phyloP scores from a whole-genome alignment of 2,888 invertebrate species.

The Theretra japonica region DNA sequence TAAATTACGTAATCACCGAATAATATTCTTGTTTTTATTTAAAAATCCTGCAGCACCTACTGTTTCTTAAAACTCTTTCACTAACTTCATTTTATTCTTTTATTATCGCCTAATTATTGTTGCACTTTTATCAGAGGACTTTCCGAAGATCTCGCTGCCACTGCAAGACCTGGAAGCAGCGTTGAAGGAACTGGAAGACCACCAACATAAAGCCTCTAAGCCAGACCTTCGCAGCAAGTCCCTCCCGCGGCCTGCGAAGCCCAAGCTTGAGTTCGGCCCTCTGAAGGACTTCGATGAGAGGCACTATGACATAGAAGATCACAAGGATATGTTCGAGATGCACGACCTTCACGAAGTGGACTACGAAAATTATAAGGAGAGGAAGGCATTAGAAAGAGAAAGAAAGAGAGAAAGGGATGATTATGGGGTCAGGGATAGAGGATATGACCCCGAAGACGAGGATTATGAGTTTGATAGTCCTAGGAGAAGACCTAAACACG shows the following conservation, averaged over 20 bases:
- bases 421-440: constrained; percentile 61
- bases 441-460: constrained; percentile 77
- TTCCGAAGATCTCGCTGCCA: constrained; percentile 77
- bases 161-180: constrained; percentile 78
- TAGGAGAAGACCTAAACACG: constrained; percentile 53
- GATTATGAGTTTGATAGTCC: constrained; percentile 73
- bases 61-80: too few species aligned
- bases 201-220: constrained; percentile 63
- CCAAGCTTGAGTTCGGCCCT: constrained; percentile 66
- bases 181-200: constrained; percentile 69
- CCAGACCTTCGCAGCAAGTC: constrained; percentile 71
- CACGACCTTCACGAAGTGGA: constrained; percentile 77
- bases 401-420: constrained; percentile 59
- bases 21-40: too few species aligned
- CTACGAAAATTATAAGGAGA: constrained; percentile 81
- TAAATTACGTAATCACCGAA: too few species aligned
- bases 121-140: constrained; percentile 59
- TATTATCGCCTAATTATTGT: not conserved
- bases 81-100: too few species aligned
- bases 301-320: constrained; percentile 62
- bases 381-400: constrained; percentile 64
- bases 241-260: constrained; percentile 67
- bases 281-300: constrained; percentile 66
- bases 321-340: constrained; percentile 75
- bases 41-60: too few species aligned